These are phyloP conservation scores for Trissolcus brochymenae DNA, from an alignment of 2,888 invertebrate species.

Conservation along the genomic window DNA sequence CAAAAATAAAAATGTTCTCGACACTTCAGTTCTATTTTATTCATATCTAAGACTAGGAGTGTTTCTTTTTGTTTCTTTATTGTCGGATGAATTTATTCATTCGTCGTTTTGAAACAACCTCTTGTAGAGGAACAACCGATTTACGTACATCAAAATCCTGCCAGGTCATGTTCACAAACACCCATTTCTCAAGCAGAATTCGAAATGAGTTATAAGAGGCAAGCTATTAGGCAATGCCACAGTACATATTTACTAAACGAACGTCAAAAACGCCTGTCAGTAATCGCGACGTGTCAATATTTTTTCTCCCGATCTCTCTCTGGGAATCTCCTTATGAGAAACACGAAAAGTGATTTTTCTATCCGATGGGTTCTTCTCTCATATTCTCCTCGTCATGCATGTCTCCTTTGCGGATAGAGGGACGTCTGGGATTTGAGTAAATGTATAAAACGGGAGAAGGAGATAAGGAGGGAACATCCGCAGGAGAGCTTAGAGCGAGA, in stretches of 20 bases:
- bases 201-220: constrained; percentile 22
- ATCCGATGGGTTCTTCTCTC: constrained; percentile 12
- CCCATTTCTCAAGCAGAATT: constrained; percentile 17
- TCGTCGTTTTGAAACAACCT: too few relatives aligned
- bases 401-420: constrained; percentile 20
- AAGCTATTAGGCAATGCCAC: constrained; percentile 18
- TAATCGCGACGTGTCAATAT: constrained; percentile 29
- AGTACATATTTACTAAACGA: constrained; percentile 38
- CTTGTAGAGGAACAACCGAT: background rate
- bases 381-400: constrained; percentile 20
- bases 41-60: too few relatives aligned
- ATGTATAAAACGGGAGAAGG: constrained; percentile 19
- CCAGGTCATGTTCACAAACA: constrained; percentile 10
- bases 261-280: constrained; percentile 11
- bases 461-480: constrained; percentile 1
- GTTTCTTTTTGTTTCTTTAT: too few relatives aligned
- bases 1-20: too few relatives aligned
- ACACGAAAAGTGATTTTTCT: constrained; percentile 29
- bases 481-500: constrained; percentile 5
- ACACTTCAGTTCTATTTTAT: too few relatives aligned
- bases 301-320: constrained; percentile 9
- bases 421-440: constrained; percentile 23
- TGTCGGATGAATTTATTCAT: too few relatives aligned
- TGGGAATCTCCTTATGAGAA: constrained; percentile 7
- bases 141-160: constrained; percentile 11